Conservation (phyloP, 1,140 invertebrate species). For the Trichonephila inaurata region DNA sequence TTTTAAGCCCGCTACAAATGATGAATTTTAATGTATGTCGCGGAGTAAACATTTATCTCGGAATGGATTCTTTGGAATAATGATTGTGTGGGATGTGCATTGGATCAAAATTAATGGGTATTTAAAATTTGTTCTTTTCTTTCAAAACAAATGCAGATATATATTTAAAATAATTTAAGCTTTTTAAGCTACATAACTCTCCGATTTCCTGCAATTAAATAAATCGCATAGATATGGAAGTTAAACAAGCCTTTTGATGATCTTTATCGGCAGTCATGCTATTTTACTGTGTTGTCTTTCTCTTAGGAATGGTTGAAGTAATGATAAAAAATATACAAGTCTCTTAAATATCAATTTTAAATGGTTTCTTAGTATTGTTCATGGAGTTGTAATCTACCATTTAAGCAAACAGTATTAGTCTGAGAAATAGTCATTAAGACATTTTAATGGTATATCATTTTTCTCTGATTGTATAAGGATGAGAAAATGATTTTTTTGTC, state of each 20-base stretch:
- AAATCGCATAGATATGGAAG: neutral
- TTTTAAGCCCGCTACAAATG: conserved; percentile 56
- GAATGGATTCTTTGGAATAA: conserved; percentile 21
- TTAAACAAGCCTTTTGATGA: neutral
- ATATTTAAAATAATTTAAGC: neutral
- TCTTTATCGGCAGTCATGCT: neutral
- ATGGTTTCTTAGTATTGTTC: neutral
- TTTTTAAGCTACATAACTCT: neutral
- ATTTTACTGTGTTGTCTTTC: neutral
- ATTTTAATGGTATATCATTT: neutral
- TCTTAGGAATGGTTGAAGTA: neutral
- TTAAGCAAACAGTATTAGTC: neutral
- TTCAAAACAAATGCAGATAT: neutral
- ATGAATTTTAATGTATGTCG: conserved; percentile 66
- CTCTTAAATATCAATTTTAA: neutral
- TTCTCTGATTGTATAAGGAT: neutral
- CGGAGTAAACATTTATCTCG: conserved; percentile 35
- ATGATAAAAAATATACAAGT: neutral
- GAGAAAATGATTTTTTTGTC: neutral
- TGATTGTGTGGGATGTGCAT: neutral
- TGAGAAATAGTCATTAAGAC: neutral
- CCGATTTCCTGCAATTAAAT: neutral
- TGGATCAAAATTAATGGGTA: conserved; percentile 43
- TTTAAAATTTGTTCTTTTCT: conserved; percentile 31
- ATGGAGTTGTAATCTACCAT: neutral